phyloP scores from a whole-genome alignment of 2,113 vertebrate genomes.

The Leptobrachium ailaonicum region DNA sequence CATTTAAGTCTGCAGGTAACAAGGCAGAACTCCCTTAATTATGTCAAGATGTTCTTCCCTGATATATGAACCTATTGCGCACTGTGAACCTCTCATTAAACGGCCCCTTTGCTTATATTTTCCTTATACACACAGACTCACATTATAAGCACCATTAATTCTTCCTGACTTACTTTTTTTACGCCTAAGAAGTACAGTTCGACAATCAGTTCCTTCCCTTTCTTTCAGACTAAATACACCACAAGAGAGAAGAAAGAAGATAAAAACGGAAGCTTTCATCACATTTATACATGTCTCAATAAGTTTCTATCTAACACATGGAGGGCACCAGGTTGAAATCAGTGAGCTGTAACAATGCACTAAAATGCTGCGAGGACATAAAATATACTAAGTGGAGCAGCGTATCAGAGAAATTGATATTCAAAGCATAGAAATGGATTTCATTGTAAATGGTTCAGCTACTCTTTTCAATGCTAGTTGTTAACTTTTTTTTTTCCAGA shows the following conservation, averaged over 20 bases:
- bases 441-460: constrained; percentile 4
- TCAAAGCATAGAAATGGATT: constrained; percentile 19
- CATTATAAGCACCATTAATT: constrained; percentile 38
- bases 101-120: constrained; percentile 40
- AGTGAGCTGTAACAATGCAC: constrained; percentile 41
- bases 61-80: constrained; percentile 9
- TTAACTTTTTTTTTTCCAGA: constrained; percentile 13
- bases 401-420: constrained; percentile 19
- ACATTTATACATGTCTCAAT: constrained; percentile 45
- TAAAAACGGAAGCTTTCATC: constrained; percentile 25
- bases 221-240: constrained; percentile 32
- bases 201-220: constrained; percentile 34
- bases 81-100: constrained; percentile 32
- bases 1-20: constrained; percentile 27
- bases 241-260: constrained; percentile 25
- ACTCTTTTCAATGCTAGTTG: constrained; percentile 1
- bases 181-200: constrained; percentile 27
- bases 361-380: constrained; percentile 29
- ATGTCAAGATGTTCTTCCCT: constrained; percentile 26
- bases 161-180: background rate
- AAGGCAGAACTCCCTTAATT: constrained; percentile 37
- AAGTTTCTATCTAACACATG: constrained; percentile 38
- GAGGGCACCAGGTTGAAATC: constrained; percentile 45
- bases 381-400: constrained; percentile 44
- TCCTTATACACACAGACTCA: constrained; percentile 26